Base-by-base conservation (phyloP, 2,888 invertebrate species). In the Anaspis maculata region DNA sequence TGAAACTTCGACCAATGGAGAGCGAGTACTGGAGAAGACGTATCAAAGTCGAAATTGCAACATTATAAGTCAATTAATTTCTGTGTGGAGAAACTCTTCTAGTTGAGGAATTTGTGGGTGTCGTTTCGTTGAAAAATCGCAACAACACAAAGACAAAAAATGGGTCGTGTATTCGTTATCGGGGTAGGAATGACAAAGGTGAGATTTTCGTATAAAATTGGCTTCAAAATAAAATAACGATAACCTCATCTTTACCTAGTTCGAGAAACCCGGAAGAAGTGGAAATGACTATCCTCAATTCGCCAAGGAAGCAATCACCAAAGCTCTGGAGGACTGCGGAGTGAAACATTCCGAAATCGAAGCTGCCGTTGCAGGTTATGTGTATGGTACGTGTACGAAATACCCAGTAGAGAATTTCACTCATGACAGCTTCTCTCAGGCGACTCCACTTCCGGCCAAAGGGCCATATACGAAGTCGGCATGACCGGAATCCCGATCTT, bases 101-200 rank as follows among this genome's bases (percentile, higher is more conserved):
- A 6, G 10, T 10, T 25, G 25, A 25, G 11, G 2, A 13, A 10
- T 21, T 29, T 19, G 7, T 10, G n/a, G n/a, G n/a, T n/a, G n/a
- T n/a, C n/a, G n/a, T n/a, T n/a, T n/a, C n/a, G n/a, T n/a, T n/a
- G n/a, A n/a, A n/a, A n/a, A n/a, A n/a, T n/a, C n/a, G n/a, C n/a
- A n/a, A n/a, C 2, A 26, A 25, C 19, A 25, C 6, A 4, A 22
- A 9, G 11, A 24, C 3, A 4, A 27, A 56, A 56, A 56, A 66
- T 67, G 66, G 62, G 52, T 31, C 60, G 61, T 66, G 90, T 92
- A 31, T 96, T 77, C 66, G 91, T 95, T 32, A 77, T 95, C 54
- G 96, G 96, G 44, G 94, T 95, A 48, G 95, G 95, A 44, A 96
- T 96, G 95, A 95, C 95, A 42, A 94, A 94, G 72, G 81, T 80